Percentiles rank a stretch among this genome's conserved stretches.
Conservation (phyloP, 1,140 invertebrate genomes). For the Penaeus vannamei region DNA sequence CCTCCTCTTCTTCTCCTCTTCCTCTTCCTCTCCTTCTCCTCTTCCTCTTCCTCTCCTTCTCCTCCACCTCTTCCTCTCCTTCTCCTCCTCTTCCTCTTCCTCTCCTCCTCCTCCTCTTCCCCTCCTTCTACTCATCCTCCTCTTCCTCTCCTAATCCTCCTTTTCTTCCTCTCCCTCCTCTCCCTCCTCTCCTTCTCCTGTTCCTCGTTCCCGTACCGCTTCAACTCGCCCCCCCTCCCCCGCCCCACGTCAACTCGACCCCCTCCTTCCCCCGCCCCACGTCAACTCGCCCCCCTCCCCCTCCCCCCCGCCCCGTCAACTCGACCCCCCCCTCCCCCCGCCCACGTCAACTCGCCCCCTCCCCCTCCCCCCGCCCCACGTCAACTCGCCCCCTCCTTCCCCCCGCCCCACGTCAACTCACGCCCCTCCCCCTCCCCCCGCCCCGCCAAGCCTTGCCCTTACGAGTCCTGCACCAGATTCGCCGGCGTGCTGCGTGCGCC, state of each 20-base stretch:
- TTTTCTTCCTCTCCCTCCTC: too few relatives aligned
- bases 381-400: background rate
- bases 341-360: constrained; percentile 22
- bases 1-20: background rate
- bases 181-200: background rate
- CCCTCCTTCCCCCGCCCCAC: constrained; percentile 1
- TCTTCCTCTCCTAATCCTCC: background rate
- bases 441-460: constrained; percentile 31
- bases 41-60: background rate
- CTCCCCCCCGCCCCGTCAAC: background rate
- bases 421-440: background rate
- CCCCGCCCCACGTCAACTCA: background rate
- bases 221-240: background rate
- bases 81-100: too few relatives aligned
- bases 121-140: too few relatives aligned
- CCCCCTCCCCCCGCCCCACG: constrained; percentile 3
- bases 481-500: constrained; percentile 52
- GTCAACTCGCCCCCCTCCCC: background rate
- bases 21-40: too few relatives aligned
- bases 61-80: background rate
- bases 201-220: background rate
- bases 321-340: background rate
- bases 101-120: too few relatives aligned
- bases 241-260: background rate
- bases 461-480: constrained; percentile 42